Evolutionary conservation across 2,113 vertebrate species (phyloP).

Genomic region (Trematocara variabile): DNA sequence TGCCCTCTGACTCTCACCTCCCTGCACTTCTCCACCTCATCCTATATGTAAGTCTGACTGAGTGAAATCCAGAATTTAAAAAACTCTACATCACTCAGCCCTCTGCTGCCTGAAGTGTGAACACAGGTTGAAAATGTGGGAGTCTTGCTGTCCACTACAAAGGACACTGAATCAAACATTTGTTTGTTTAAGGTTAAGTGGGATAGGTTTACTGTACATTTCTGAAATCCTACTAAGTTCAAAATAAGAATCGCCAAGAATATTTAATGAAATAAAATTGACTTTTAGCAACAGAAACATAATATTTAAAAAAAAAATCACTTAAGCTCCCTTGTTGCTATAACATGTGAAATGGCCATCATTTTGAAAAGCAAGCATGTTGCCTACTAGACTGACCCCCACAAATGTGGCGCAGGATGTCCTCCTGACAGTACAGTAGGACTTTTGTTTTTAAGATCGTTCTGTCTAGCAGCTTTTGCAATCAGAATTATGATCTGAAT

Average conservation of each 20-base stretch:
- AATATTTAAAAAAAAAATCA: background rate
- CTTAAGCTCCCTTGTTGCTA: background rate
- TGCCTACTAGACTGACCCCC: background rate
- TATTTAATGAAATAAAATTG: background rate
- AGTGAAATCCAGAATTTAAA: background rate
- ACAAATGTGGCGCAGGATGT: background rate
- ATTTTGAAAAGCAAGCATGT: background rate
- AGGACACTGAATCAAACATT: background rate
- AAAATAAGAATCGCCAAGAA: background rate
- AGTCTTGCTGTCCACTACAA: background rate
- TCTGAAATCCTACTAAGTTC: background rate
- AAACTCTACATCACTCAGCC: background rate
- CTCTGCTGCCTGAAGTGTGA: background rate
- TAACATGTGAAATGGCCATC: background rate
- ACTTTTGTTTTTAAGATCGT: background rate
- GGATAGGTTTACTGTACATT: background rate
- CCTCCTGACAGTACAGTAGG: background rate
- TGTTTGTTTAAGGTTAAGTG: background rate
- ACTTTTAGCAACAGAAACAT: background rate
- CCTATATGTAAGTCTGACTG: background rate
- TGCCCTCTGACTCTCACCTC: background rate
- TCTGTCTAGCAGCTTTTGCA: background rate
- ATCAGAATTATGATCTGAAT: background rate
- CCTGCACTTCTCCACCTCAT: background rate
- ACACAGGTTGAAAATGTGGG: background rate